Percentiles rank a stretch among this genome's conserved stretches.
phyloP scores from a whole-genome alignment of 2,888 invertebrate species.

The Clistopyga incitator region DNA sequence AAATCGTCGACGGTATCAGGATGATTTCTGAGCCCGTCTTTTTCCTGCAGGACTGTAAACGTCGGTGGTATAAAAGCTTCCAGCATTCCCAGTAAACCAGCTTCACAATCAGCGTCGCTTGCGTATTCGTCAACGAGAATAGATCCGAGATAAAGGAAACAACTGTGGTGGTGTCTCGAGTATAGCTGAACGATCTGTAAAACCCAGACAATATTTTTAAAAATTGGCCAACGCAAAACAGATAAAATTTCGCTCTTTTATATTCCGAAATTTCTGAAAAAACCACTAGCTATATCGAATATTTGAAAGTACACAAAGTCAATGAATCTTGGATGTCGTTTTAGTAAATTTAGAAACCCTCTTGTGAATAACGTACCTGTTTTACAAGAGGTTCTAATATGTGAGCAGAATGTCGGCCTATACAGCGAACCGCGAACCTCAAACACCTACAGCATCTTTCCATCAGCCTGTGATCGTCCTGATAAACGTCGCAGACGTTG shows the following conservation, averaged over 20 bases:
- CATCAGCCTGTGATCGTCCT: conserved; percentile 93
- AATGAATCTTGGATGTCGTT: neutral
- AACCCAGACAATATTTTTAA: neutral
- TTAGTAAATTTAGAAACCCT: neutral
- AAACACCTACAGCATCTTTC: conserved; percentile 96
- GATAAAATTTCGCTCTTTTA: neutral
- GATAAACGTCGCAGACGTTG: conserved; percentile 91
- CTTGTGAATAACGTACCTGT: conserved; percentile 86
- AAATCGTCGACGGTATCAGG: conserved; percentile 99
- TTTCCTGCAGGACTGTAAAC: conserved; percentile 91
- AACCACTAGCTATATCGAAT: too few relatives aligned
- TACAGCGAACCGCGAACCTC: conserved; percentile 95
- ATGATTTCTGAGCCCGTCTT: conserved; percentile 93
- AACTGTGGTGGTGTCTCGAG: conserved; percentile 92
- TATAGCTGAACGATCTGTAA: conserved; percentile 90
- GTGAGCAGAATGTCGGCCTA: conserved; percentile 90
- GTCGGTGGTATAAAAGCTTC: conserved; percentile 93
- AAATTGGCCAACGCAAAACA: neutral
- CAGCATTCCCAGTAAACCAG: conserved; percentile 93
- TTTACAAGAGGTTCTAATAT: conserved; percentile 93
- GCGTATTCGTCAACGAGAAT: conserved; percentile 97
- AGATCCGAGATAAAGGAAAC: conserved; percentile 95
- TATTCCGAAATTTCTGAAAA: too few relatives aligned
- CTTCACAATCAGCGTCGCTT: conserved; percentile 88
- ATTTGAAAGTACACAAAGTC: too few relatives aligned